Evolutionary conservation across 2,888 invertebrate species (phyloP).

Genomic region (Archaeoteleia sp.): DNA sequence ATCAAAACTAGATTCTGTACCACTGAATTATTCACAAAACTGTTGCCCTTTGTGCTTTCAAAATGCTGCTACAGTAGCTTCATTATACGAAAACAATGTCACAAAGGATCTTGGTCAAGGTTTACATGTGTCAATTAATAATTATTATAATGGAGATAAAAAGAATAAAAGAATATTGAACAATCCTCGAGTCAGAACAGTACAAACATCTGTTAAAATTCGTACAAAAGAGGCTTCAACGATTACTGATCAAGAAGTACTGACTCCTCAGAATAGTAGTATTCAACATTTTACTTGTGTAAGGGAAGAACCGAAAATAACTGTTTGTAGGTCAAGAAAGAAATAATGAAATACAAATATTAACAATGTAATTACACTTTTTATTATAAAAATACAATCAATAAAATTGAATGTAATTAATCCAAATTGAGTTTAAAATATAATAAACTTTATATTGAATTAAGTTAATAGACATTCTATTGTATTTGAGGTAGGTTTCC

Average conservation of each 20-base stretch:
- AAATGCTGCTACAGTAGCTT: constrained; percentile 11
- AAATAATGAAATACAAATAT: constrained; percentile 5
- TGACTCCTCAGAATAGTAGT: background rate
- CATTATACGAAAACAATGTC: constrained; percentile 9
- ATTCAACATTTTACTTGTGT: background rate
- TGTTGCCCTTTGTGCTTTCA: constrained; percentile 22
- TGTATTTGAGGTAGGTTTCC: constrained; percentile 24
- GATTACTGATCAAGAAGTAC: constrained; percentile 7
- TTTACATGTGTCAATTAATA: constrained; percentile 31
- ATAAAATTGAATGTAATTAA: too few species aligned
- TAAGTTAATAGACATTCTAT: too few species aligned
- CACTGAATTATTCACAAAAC: too few species aligned
- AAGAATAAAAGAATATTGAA: constrained; percentile 4
- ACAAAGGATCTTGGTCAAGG: constrained; percentile 3
- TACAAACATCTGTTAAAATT: constrained; percentile 31
- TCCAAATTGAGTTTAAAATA: too few species aligned
- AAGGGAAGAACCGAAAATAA: constrained; percentile 13
- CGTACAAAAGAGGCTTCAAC: constrained; percentile 15
- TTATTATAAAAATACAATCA: constrained; percentile 3
- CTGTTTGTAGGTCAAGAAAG: constrained; percentile 11
- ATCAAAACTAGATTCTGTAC: too few species aligned
- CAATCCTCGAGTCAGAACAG: constrained; percentile 20
- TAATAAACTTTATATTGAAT: too few species aligned
- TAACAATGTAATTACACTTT: background rate
- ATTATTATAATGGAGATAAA: constrained; percentile 29